phyloP scores from a whole-genome alignment of 2,888 invertebrate genomes.

The Yponomeuta cagnagella region DNA sequence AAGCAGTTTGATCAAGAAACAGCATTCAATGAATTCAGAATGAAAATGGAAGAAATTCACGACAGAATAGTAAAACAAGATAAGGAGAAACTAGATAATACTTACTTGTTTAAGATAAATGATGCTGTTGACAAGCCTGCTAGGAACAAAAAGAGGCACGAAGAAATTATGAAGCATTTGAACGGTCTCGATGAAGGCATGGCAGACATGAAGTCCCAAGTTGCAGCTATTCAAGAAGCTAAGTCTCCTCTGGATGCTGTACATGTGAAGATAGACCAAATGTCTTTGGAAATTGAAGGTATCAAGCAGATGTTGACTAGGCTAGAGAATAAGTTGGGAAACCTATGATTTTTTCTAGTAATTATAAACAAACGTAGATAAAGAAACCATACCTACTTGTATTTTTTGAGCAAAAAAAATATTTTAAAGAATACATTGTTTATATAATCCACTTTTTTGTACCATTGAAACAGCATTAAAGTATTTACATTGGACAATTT shows the following conservation, averaged over 20 bases:
- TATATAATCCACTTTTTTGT: too few relatives aligned
- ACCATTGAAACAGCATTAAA: too few relatives aligned
- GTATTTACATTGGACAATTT: too few relatives aligned
- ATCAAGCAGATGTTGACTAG: conserved; percentile 50
- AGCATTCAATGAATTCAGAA: conserved; percentile 43
- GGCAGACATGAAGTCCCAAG: conserved; percentile 42
- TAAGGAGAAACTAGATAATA: conserved; percentile 15
- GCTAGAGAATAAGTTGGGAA: conserved; percentile 47
- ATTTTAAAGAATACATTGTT: too few relatives aligned
- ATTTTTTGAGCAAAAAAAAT: neutral
- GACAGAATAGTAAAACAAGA: conserved; percentile 40
- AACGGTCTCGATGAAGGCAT: conserved; percentile 48
- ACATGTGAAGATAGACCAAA: conserved; percentile 56
- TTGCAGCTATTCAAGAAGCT: conserved; percentile 38
- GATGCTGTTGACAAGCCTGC: conserved; percentile 19
- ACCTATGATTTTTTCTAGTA: neutral
- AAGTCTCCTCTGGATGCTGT: conserved; percentile 42
- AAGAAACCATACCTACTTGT: neutral
- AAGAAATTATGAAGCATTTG: conserved; percentile 47
- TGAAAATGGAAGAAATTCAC: conserved; percentile 54
- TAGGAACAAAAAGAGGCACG: conserved; percentile 28
- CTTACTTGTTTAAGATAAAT: neutral
- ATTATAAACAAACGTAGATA: neutral
- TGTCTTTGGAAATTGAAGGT: conserved; percentile 49
- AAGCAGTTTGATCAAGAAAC: conserved; percentile 53